Base-by-base conservation (phyloP, 2,113 vertebrate genomes). In the Hypocryptadius cinnamomeus region DNA sequence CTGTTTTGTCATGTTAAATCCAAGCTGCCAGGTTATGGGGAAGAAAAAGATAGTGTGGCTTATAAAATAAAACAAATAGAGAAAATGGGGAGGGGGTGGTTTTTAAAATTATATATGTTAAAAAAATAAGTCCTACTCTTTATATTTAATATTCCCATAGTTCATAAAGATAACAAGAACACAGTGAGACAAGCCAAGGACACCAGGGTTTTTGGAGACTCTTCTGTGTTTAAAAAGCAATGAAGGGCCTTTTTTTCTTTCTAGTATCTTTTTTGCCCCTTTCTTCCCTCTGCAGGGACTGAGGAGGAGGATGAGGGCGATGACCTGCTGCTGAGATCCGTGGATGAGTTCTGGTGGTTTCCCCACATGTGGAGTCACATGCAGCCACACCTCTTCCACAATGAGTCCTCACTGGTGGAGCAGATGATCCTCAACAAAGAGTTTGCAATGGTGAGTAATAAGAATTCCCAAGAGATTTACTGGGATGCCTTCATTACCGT, bases 351-450 rank as follows among this genome's bases (percentile, higher is more conserved):
- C 98, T 99, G 99, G 99, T 99, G 99, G 99, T 99, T 99, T 81
- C 99, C 99, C 66, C 99, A 99, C 95, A 99, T 99, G 99, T 99
- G 99, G 99, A 99, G 99, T 89, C 99, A 99, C 95, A 99, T 99
- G 99, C 99, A 99, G 97, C 99, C 99, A 74, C 99, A 99, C 64
- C 99, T 99, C 92, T 99, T 99, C 97, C 98, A 99, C 96, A 99
- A 99, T 1, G 98, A 99, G 94, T 99, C 99, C 0, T 99, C 99
- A 1, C 97, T 99, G 84, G 98, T 98, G 89, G 99, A 99, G 87
- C 99, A 99, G 98, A 99, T 99, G 99, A 98, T 99, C 92, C 98
- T 99, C 91, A 99, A 99, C 98, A 99, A 99, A 95, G 98, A 99
- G 87, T 99, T 99, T 92, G 99, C 99, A 79, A 94, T 99, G 73